Base-by-base conservation (phyloP, 2,888 invertebrate genomes). In the Harpagoxenus sublaevis region DNA sequence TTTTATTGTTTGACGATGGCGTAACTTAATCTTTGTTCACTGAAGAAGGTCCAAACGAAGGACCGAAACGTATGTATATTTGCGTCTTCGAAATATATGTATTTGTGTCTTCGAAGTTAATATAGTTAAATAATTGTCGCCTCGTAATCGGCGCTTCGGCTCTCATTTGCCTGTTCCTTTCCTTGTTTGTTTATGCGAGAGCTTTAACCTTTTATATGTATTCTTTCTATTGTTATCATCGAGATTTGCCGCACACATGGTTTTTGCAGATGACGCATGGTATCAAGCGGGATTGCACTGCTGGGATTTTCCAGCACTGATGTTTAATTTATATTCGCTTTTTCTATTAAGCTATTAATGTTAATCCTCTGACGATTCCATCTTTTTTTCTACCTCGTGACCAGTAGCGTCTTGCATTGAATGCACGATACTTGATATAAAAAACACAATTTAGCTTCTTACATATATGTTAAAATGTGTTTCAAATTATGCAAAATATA, bases 331-430 rank as follows among this genome's bases (percentile, higher is more conserved):
- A 28, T 77, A 18, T 70, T 18, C 39, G 1, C 12, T 35, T 57
- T 68, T 77, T 79, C 45, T 39, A 45, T 12, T 39, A 45, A 57
- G 8, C 57, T 18, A 42, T 79, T 79, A 70, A 57, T 31, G 12
- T n/a, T 55, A 31, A 66, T 42, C 10, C n/a, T 55, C n/a, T 18
- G 18, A 1, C 23, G 12, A 18, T 79, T 12, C 8, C 0, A 8
- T 8, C 6, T 35, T 9, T 68, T 31, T 51, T 23, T 79, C 23
- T 65, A 28, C n/a, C 68, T 18, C 23, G 35, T 35, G 6, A 57
- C n/a, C 31, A 15, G 5, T 23, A n/a, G 18, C 2, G 28, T 53
- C 1, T 2, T n/a, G 3, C 23, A 9, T 3, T 5, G n/a, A 28
- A n/a, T 31, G 28, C 18, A 53, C 5, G 9, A 48, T n/a, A 45